Conservation (phyloP, 2,888 invertebrate genomes). For the Asteroscopus sphinx region DNA sequence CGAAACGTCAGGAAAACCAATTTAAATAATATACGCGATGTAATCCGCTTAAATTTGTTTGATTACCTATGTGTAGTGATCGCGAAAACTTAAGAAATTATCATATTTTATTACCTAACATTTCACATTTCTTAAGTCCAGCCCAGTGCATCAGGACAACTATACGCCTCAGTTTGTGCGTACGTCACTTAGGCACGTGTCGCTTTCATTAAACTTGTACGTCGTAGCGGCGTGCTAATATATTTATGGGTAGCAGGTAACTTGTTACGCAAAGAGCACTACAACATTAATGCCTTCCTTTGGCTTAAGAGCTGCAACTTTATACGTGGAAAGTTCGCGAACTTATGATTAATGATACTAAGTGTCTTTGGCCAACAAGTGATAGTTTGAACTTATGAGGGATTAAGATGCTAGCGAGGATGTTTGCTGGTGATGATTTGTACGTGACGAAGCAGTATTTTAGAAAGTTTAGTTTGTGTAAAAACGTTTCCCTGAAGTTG, state of each 20-base stretch:
- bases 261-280: slow-evolving; percentile 71
- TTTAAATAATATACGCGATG: too few relatives aligned
- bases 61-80: too few relatives aligned
- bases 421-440: too few relatives aligned
- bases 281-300: slow-evolving; percentile 75
- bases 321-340: slow-evolving; percentile 67
- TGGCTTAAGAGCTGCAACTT: slow-evolving; percentile 72
- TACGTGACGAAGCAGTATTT: too few relatives aligned
- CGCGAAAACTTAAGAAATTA: too few relatives aligned
- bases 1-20: too few relatives aligned
- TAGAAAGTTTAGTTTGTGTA: too few relatives aligned
- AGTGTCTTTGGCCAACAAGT: slow-evolving; percentile 57
- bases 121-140: slow-evolving; percentile 13
- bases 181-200: slow-evolving; percentile 60
- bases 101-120: too few relatives aligned
- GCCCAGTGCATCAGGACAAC: slow-evolving; percentile 28
- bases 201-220: slow-evolving; percentile 69
- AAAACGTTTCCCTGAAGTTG: too few relatives aligned
- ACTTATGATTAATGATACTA: slow-evolving; percentile 75
- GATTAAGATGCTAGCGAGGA: slow-evolving; percentile 39
- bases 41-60: too few relatives aligned
- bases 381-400: slow-evolving; percentile 50
- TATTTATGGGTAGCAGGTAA: slow-evolving; percentile 75
- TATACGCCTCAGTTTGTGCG: slow-evolving; percentile 33
- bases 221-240: slow-evolving; percentile 64